phyloP scores from a whole-genome alignment of 2,888 invertebrate species.

The Phaonia tiefii region DNA sequence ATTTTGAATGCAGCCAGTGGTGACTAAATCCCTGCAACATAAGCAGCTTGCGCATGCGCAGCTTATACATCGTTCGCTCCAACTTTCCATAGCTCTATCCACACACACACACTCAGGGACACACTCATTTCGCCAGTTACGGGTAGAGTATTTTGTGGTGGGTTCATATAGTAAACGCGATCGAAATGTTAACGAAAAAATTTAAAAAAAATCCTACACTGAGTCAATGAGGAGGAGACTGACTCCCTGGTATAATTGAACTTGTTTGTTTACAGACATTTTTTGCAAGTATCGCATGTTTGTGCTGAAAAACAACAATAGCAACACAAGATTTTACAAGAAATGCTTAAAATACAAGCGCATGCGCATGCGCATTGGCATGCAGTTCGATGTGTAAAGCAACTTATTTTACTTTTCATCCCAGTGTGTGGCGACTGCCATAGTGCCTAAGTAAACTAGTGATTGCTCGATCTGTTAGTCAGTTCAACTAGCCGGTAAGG shows the following conservation, averaged over 20 bases:
- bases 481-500: slow-evolving; percentile 15
- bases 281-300: slow-evolving; percentile 56
- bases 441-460: slow-evolving; percentile 9
- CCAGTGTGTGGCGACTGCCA: slow-evolving; percentile 57
- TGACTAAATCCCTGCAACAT: no score
- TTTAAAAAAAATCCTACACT: slow-evolving; percentile 2
- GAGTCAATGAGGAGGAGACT: not conserved
- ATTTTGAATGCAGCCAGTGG: no score
- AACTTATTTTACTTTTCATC: slow-evolving; percentile 65
- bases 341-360: slow-evolving; percentile 41
- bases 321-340: not conserved
- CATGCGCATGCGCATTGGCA: slow-evolving; percentile 53
- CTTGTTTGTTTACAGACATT: slow-evolving; percentile 64
- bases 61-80: no score
- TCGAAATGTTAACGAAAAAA: not conserved
- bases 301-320: slow-evolving; percentile 35
- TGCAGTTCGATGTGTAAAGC: slow-evolving; percentile 63
- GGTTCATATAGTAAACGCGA: slow-evolving; percentile 9
- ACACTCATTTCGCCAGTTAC: not conserved
- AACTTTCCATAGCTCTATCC: not conserved
- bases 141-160: not conserved
- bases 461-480: no score
- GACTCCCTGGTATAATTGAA: slow-evolving; percentile 51
- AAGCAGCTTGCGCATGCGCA: slow-evolving; percentile 25
- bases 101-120: not conserved